Percentiles rank a stretch among this genome's conserved stretches.
These are phyloP conservation scores for Nothocercus julius DNA, from an alignment of 2,113 vertebrate genomes.

Conservation along the genomic window DNA sequence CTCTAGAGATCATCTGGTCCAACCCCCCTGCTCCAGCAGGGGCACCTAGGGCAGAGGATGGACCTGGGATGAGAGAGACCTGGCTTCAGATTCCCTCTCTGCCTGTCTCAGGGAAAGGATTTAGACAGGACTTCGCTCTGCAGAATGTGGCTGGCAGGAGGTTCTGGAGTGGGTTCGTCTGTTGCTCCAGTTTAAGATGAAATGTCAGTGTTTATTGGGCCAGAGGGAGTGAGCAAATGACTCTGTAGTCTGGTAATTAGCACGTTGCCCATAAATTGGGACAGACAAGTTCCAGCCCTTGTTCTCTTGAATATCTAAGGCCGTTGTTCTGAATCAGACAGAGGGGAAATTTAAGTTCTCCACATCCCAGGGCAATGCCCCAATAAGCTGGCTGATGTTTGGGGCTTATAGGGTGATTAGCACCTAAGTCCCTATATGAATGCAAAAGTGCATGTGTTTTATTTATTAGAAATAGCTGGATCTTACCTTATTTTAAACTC, in stretches of 20 bases:
- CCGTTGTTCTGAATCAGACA: conserved; percentile 18
- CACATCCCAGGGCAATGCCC: not conserved
- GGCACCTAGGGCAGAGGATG: not conserved
- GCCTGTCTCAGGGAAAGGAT: not conserved
- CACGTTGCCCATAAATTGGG: not conserved
- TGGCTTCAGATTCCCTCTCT: not conserved
- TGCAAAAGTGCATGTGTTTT: not conserved
- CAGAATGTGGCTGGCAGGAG: accelerated
- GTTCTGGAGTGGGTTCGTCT: not conserved
- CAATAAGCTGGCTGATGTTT: not conserved
- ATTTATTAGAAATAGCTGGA: not conserved
- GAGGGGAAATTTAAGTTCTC: not conserved
- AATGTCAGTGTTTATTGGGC: conserved; percentile 58
- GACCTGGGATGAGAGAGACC: not conserved
- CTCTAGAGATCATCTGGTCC: no score
- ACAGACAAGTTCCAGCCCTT: conserved; percentile 43
- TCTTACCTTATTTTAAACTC: not conserved
- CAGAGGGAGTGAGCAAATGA: conserved; percentile 58
- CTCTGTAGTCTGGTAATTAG: conserved; percentile 62
- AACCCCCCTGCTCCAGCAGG: no score
- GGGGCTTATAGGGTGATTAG: not conserved
- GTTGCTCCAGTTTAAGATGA: conserved; percentile 28
- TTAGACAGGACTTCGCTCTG: not conserved
- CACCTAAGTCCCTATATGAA: not conserved
- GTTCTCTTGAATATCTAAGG: conserved; percentile 46